phyloP scores from a whole-genome alignment of 2,113 vertebrate genomes.

The Python bivittatus region DNA sequence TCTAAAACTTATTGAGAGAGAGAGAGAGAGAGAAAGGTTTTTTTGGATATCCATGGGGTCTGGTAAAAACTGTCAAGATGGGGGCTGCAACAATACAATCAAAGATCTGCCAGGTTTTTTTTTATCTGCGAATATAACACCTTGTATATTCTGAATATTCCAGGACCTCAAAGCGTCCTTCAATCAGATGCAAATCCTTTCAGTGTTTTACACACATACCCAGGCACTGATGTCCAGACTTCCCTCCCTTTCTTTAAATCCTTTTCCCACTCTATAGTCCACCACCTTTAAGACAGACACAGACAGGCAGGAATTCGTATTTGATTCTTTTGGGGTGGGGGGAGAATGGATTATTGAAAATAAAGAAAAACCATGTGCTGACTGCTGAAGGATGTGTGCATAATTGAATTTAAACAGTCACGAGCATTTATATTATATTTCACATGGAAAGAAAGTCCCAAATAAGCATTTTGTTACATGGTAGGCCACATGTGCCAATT shows the following conservation, averaged over 20 bases:
- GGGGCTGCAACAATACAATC: neutral
- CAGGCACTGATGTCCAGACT: neutral
- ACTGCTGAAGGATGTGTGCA: neutral
- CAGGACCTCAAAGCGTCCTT: neutral
- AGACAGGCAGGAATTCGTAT: neutral
- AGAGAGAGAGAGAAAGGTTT: neutral
- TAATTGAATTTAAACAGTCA: constrained; percentile 39
- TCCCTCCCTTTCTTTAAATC: constrained; percentile 12
- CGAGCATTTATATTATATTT: constrained; percentile 27
- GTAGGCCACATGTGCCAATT: constrained; percentile 7
- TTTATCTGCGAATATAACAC: neutral
- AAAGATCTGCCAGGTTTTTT: neutral
- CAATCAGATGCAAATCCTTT: neutral
- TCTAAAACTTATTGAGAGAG: too few species aligned
- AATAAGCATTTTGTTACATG: constrained; percentile 10
- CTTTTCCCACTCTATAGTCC: neutral
- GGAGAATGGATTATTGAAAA: constrained; percentile 11
- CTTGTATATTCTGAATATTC: neutral
- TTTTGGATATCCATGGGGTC: neutral
- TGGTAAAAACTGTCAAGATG: neutral
- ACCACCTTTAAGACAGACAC: neutral
- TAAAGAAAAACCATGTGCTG: constrained; percentile 17
- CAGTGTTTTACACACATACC: rapidly evolving
- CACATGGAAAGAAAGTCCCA: constrained; percentile 29
- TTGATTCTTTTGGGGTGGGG: neutral